Conservation (phyloP, 2,797 vertebrate species). For the Xyrichtys novacula region DNA sequence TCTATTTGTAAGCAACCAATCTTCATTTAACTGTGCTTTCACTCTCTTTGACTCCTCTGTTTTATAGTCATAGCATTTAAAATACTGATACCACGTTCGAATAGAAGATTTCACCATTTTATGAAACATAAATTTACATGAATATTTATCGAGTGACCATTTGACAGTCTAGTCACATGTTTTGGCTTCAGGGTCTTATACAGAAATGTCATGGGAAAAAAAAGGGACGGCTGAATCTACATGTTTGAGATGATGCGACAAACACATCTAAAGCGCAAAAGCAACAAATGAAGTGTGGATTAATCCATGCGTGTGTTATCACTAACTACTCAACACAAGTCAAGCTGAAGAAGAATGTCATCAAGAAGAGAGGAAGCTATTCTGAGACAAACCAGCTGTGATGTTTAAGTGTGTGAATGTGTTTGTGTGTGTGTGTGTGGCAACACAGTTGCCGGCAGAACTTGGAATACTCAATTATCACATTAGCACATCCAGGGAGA, state of each 20-base stretch:
- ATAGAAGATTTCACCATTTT: background rate
- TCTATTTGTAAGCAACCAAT: constrained; percentile 30
- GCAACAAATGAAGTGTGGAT: constrained; percentile 35
- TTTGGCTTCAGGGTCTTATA: constrained; percentile 5
- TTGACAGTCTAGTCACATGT: background rate
- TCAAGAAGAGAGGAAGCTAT: constrained; percentile 67
- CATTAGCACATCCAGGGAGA: constrained; percentile 80
- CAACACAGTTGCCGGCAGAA: constrained; percentile 78
- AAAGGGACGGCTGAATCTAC: background rate
- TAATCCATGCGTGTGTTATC: constrained; percentile 48
- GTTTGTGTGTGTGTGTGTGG: constrained; percentile 50
- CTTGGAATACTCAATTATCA: constrained; percentile 82
- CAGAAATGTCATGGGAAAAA: background rate
- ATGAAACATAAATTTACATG: background rate
- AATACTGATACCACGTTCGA: background rate
- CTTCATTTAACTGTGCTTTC: constrained; percentile 24
- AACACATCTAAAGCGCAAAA: constrained; percentile 17
- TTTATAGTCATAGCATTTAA: constrained; percentile 15
- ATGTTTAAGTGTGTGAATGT: constrained; percentile 32
- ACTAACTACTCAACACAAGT: constrained; percentile 52
- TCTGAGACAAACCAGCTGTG: constrained; percentile 68
- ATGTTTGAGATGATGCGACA: constrained; percentile 19
- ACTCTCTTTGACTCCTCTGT: background rate
- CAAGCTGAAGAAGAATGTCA: constrained; percentile 60
- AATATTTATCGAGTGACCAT: background rate